Evolutionary conservation across 2,797 vertebrate genomes (phyloP).

Genomic region (Molossus alvarezi): DNA sequence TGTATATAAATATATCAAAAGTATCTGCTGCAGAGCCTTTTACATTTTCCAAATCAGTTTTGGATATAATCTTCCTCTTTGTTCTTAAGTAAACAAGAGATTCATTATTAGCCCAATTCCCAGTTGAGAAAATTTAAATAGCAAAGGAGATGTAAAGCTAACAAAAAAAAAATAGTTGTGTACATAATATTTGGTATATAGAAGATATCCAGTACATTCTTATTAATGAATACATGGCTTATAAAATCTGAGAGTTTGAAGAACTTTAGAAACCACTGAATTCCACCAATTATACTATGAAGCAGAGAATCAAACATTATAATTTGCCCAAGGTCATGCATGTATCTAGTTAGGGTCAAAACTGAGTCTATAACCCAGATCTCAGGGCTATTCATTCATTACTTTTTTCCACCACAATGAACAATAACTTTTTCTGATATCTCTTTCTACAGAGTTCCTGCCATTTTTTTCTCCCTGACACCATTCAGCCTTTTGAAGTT

Average conservation of each 20-base stretch:
- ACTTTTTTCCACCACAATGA: neutral
- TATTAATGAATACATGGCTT: neutral
- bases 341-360: neutral
- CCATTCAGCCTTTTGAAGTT: neutral
- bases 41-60: constrained; percentile 45
- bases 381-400: neutral
- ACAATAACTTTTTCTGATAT: neutral
- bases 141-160: constrained; percentile 1
- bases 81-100: neutral
- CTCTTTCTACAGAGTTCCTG: neutral
- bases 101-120: neutral
- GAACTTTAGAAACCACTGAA: constrained; percentile 16
- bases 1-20: neutral
- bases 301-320: neutral
- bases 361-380: neutral
- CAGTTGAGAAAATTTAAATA: neutral
- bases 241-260: constrained; percentile 37
- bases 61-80: neutral
- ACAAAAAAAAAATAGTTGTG: neutral
- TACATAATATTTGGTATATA: neutral
- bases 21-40: neutral
- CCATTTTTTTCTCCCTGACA: neutral
- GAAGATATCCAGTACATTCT: neutral
- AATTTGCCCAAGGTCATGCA: neutral
- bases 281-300: neutral